Base-by-base conservation (phyloP, 2,113 vertebrate genomes). In the Vicugna pacos region DNA sequence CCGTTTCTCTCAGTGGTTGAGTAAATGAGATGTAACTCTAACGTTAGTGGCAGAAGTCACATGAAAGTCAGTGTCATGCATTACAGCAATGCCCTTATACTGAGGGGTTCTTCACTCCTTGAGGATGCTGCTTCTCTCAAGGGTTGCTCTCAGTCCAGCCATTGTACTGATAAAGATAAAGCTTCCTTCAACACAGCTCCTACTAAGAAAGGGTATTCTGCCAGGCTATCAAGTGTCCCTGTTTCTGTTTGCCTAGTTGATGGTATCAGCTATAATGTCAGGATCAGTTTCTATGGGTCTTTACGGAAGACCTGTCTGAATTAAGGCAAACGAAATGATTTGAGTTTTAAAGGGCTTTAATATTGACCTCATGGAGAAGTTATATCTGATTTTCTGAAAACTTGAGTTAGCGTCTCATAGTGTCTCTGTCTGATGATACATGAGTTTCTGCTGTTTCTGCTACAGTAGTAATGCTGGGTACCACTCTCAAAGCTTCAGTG, bases 1-100 rank as follows among this genome's bases (percentile, higher is more conserved):
- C 85, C 17, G 77, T 98, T 98, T 95, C 88, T 79, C 76, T 97
- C 72, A 67, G 77, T 95, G 95, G 80, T 96, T 97, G 89, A 97
- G 91, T 97, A 69, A 95, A 97, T 96, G 97, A 91, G 96, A 93
- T 64, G 38, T 96, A 93, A 92, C 96, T 95, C 35, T 82, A 91
- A 89, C 0, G 1, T 56, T 85, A 86, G 79, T 95, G 79, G 85
- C 91, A 97, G 89, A 97, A 97, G 91, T 95, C 97, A 95, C 89
- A 70, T 93, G 97, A 96, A 97, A 97, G 96, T 96, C 96, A 95
- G 79, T 92, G 67, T 80, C 92, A 38, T 56, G 48, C 46, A 60
- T 92, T 88, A 77, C 16, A 77, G 62, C 64, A 54, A n/a, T 83
- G 42, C 54, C 82, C 70, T 91, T 48, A 30, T 28, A 22, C n/a